Evolutionary conservation across 1,140 invertebrate genomes (phyloP).

Genomic region (Caenorhabditis latens): DNA sequence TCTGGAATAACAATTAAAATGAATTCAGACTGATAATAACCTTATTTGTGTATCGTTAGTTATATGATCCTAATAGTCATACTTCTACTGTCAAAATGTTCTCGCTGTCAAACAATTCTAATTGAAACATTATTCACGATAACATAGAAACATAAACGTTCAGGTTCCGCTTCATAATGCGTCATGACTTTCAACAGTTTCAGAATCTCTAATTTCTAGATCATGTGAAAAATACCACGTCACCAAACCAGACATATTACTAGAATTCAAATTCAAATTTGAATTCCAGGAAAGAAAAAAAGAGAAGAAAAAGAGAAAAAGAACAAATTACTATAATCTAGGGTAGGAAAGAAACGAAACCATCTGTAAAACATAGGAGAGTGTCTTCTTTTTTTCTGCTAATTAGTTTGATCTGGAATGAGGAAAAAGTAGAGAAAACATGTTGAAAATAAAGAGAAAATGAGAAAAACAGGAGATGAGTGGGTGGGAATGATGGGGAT

Average conservation of each 20-base stretch:
- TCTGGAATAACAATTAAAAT: no score
- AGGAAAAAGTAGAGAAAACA: not conserved
- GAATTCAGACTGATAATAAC: no score
- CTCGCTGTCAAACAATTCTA: no score
- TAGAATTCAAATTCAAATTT: not conserved
- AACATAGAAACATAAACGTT: no score
- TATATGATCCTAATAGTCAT: no score
- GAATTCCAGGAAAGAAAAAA: not conserved
- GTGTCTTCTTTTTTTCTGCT: not conserved
- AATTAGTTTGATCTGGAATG: constrained; percentile 42
- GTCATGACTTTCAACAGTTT: no score
- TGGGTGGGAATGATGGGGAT: no score
- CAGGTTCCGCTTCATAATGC: no score
- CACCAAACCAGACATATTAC: not conserved
- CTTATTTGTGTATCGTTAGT: no score
- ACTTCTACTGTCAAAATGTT: no score
- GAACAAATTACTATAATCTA: constrained; percentile 46
- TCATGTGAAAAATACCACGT: not conserved
- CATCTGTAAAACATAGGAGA: not conserved
- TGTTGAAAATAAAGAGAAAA: not conserved
- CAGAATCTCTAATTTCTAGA: no score
- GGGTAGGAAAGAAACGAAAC: not conserved
- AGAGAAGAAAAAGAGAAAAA: constrained; percentile 17
- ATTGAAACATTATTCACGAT: no score
- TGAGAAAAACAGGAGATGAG: not conserved